phyloP scores from a whole-genome alignment of 2,113 vertebrate species.

The Alces alces region DNA sequence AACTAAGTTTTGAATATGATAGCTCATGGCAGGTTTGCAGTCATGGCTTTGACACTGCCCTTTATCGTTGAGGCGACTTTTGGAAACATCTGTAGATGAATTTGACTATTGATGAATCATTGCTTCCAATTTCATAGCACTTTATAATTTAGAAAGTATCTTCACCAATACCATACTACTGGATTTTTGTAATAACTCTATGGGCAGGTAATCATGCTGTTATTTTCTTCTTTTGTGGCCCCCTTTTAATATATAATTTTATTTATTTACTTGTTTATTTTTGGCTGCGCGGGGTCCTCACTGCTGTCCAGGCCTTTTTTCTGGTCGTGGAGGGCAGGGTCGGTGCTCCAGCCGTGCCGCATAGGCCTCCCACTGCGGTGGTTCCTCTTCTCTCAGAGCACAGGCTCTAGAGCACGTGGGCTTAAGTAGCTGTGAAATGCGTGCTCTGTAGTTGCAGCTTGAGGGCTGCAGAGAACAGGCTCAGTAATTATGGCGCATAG shows the following conservation, averaged over 20 bases:
- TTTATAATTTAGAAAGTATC: neutral
- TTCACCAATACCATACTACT: neutral
- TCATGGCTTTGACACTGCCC: neutral
- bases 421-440: neutral
- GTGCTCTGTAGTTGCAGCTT: neutral
- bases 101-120: neutral
- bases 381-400: neutral
- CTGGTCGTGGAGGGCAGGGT: neutral
- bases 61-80: neutral
- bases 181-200: neutral
- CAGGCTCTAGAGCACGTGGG: fast-evolving
- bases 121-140: neutral
- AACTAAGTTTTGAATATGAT: neutral
- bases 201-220: neutral
- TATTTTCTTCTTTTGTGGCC: neutral
- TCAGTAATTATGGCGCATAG: neutral
- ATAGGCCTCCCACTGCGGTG: neutral
- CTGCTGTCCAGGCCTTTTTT: neutral
- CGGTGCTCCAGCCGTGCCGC: neutral
- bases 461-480: neutral
- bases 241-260: neutral
- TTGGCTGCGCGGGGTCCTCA: neutral
- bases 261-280: neutral
- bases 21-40: neutral
- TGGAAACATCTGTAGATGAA: neutral